These are phyloP conservation scores for Branchinecta lynchi DNA, from an alignment of 1,140 invertebrate genomes.

Conservation along the genomic window DNA sequence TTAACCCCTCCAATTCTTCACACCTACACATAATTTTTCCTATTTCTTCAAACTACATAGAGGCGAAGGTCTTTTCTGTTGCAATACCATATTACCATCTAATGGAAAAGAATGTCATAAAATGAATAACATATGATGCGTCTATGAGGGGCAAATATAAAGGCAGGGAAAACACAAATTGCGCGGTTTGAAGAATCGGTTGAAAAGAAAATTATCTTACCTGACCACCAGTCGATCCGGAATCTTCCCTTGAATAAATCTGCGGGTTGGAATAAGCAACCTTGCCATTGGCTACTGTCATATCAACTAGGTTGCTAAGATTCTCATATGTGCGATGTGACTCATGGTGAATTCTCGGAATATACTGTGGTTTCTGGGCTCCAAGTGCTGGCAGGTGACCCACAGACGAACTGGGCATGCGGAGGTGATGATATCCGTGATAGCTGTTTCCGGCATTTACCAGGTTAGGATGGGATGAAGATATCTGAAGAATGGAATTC, in stretches of 20 bases:
- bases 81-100: too few species aligned
- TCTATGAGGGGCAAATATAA: too few species aligned
- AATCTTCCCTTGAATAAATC: background rate
- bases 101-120: too few species aligned
- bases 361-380: background rate
- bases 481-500: background rate
- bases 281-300: background rate
- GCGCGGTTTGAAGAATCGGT: background rate
- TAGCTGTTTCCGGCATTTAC: background rate
- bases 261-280: background rate
- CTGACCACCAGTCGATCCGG: background rate
- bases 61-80: too few species aligned
- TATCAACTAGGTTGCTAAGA: background rate
- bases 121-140: too few species aligned
- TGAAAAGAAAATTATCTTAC: background rate
- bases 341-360: background rate
- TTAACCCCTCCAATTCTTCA: too few species aligned
- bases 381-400: background rate
- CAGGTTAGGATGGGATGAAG: background rate
- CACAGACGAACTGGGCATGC: background rate
- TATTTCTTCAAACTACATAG: too few species aligned
- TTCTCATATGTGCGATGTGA: conserved; percentile 2
- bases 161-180: too few species aligned
- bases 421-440: background rate
- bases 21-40: too few species aligned